Conservation (phyloP, 2,113 vertebrate species). For the Neomonachus schauinslandi region DNA sequence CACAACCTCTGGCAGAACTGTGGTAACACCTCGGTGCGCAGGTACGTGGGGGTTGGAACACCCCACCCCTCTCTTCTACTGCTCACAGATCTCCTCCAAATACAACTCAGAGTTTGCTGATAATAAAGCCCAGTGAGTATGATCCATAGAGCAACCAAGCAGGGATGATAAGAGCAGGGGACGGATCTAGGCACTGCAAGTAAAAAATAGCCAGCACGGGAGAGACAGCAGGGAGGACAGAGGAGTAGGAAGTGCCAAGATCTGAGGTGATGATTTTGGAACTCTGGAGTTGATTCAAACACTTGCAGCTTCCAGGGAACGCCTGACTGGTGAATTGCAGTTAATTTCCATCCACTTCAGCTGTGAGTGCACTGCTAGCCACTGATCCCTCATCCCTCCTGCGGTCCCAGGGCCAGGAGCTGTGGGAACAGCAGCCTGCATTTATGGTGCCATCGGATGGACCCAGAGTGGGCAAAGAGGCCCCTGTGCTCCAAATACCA, state of each 20-base stretch:
- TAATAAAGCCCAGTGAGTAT: neutral
- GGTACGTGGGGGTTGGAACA: neutral
- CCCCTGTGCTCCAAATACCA: neutral
- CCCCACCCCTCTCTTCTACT: neutral
- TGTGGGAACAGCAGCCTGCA: neutral
- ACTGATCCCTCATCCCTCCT: neutral
- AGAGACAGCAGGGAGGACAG: neutral
- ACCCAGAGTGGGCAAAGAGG: neutral
- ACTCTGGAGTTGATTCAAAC: neutral
- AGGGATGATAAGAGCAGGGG: neutral
- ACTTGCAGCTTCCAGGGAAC: neutral
- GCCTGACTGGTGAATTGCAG: neutral
- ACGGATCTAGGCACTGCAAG: neutral
- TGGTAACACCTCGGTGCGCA: neutral
- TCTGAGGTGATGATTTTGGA: neutral
- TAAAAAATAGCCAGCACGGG: neutral
- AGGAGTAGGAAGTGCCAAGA: neutral
- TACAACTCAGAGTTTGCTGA: neutral
- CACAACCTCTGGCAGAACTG: rapidly evolving
- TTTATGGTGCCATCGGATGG: neutral
- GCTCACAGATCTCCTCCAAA: neutral
- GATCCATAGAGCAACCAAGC: neutral
- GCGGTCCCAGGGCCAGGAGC: neutral
- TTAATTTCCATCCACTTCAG: neutral
- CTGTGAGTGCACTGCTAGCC: neutral